Conservation (phyloP, 2,888 invertebrate species). For the Microctonus brassicae region DNA sequence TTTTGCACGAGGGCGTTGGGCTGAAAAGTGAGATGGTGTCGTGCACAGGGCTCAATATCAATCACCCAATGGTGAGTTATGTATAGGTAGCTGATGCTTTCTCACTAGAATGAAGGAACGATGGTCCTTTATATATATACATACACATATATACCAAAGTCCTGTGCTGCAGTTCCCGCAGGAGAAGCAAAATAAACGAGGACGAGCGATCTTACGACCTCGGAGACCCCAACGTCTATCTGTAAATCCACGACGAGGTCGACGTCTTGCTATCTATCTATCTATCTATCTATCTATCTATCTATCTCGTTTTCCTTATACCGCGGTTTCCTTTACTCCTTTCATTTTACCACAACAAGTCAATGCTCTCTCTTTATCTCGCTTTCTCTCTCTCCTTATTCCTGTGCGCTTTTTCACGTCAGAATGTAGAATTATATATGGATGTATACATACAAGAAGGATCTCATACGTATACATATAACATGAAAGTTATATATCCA, state of each 20-base stretch:
- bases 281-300: slow-evolving; percentile 30
- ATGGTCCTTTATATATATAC: no score
- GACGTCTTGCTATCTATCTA: slow-evolving; percentile 14
- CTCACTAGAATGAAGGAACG: slow-evolving; percentile 26
- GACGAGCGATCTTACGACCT: slow-evolving; percentile 47
- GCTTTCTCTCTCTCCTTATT: no score
- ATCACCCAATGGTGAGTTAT: slow-evolving; percentile 40
- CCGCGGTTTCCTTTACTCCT: slow-evolving; percentile 14
- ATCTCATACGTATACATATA: no score
- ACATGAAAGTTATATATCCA: no score
- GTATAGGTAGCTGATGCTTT: not conserved
- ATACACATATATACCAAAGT: no score
- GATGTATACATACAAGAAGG: no score
- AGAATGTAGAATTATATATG: no score
- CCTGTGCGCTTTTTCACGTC: no score
- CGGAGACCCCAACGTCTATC: slow-evolving; percentile 36
- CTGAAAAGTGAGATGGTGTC: slow-evolving; percentile 31
- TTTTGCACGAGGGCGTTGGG: slow-evolving; percentile 14
- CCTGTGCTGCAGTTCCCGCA: no score
- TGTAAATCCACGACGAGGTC: slow-evolving; percentile 17
- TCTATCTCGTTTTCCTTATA: no score
- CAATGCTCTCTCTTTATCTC: not conserved
- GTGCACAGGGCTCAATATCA: slow-evolving; percentile 41
- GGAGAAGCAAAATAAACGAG: slow-evolving; percentile 41
- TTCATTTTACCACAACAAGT: not conserved